Percentiles rank a stretch among this genome's conserved stretches.
phyloP scores from a whole-genome alignment of 2,888 invertebrate genomes.

The Anagyrus pseudococci region DNA sequence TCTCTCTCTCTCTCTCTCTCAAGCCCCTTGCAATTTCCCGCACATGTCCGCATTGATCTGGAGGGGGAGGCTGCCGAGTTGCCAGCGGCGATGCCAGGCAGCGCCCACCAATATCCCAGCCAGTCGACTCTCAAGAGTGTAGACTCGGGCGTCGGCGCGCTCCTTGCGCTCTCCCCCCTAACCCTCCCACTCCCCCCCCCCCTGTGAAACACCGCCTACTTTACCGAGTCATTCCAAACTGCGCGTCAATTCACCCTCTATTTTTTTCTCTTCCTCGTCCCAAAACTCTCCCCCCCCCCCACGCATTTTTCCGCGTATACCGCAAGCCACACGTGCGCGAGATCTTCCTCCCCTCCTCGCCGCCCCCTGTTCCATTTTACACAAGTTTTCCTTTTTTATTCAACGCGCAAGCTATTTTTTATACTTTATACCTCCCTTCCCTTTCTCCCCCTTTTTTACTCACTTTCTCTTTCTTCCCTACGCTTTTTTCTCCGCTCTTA shows the following conservation, averaged over 20 bases:
- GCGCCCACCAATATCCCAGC: too few relatives aligned
- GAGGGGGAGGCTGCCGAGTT: conserved; percentile 53
- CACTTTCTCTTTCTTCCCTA: too few relatives aligned
- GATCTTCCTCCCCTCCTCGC: too few relatives aligned
- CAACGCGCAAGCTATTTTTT: too few relatives aligned
- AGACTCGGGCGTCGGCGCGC: conserved; percentile 2
- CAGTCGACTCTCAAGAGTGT: conserved; percentile 11
- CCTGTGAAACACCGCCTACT: conserved; percentile 43
- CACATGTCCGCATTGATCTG: conserved; percentile 62
- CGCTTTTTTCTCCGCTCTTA: too few relatives aligned
- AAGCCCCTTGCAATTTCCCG: conserved; percentile 61
- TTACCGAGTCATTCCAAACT: conserved; percentile 45
- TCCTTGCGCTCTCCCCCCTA: background rate
- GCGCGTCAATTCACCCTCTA: conserved; percentile 48
- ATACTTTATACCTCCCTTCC: too few relatives aligned
- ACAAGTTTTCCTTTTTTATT: too few relatives aligned
- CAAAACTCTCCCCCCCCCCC: conserved; percentile 19
- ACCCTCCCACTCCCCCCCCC: conserved; percentile 25
- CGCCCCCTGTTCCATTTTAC: too few relatives aligned
- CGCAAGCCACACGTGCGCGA: too few relatives aligned
- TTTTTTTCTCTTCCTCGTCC: conserved; percentile 45
- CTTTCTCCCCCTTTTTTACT: too few relatives aligned
- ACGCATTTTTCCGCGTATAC: conserved; percentile 7
- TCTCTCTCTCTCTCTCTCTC: too few relatives aligned
- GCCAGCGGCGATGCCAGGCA: conserved; percentile 49